Evolutionary conservation across 2,797 vertebrate genomes (phyloP), one percentile per base, ranked within the genome.

Genomic region (Prunella strophiata): DNA sequence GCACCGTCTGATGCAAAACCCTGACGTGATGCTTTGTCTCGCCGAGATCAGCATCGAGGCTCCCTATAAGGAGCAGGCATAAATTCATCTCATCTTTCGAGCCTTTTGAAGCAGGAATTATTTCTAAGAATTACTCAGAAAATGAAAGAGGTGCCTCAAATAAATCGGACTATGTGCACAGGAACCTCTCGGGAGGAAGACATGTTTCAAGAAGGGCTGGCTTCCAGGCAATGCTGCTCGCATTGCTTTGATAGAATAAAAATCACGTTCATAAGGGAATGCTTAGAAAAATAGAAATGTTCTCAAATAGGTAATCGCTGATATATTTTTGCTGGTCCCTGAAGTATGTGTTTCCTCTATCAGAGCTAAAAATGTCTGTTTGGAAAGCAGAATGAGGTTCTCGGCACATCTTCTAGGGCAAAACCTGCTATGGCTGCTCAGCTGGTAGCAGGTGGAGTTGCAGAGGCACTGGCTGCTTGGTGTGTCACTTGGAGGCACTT

Each of bases 181-280:
- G 87, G 71, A 78, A 32, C 82, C 77, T 45, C 77, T 86, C 57
- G 52, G 68, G 62, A 52, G 96, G 97, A 94, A 93, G 97, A 96
- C 96, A 94, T 97, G 50, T 97, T 97, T 88, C 91, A 58, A 74
- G 91, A 65, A 92, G 77, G 51, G 52, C 36, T 88, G 48, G 47
- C 43, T 88, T 82, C 47, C 50, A 29, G 63, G 72, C 36, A 27
- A 32, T 1, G 25, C 58, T 0, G 2, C 45, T 85, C 2, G 0
- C 18, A 0, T 34, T 25, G 52, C 85, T 52, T 30, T 19, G 50
- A 11, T 21, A 13, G 67, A 81, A 76, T 78, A 18, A 67, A 88
- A 85, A 57, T 10, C 26, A 16, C 2, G 0, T 75, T 47, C 2
- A 0, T 36, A 30, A 45, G n/a, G 40, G 23, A 75, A 48, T 6